Conservation (phyloP, 2,797 vertebrate genomes). For the Urosaurus nigricauda region DNA sequence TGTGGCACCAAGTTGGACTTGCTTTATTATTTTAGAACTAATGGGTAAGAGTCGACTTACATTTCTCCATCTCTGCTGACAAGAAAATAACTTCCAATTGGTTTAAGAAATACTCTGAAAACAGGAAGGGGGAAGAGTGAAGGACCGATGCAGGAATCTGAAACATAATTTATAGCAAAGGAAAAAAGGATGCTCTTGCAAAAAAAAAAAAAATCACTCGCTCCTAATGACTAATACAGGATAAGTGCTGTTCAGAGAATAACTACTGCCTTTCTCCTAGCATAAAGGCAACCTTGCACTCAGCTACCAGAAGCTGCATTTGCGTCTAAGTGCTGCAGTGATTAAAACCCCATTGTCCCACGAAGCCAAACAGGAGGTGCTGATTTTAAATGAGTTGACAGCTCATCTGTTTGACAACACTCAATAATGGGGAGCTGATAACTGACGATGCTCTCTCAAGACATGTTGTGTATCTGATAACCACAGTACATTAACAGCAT, state of each 20-base stretch:
- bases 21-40: slow-evolving; percentile 69
- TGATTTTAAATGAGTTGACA: slow-evolving; percentile 53
- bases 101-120: slow-evolving; percentile 69
- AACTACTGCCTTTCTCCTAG: slow-evolving; percentile 58
- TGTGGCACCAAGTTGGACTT: slow-evolving; percentile 52
- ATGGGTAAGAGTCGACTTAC: slow-evolving; percentile 58
- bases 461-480: slow-evolving; percentile 54
- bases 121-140: slow-evolving; percentile 58
- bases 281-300: slow-evolving; percentile 57
- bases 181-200: slow-evolving; percentile 54
- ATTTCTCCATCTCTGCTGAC: slow-evolving; percentile 66
- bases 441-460: slow-evolving; percentile 53
- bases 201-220: slow-evolving; percentile 46
- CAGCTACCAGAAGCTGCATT: slow-evolving; percentile 60
- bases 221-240: slow-evolving; percentile 59
- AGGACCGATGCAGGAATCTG: slow-evolving; percentile 62
- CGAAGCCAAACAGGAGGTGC: slow-evolving; percentile 57
- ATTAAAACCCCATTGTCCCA: slow-evolving; percentile 68
- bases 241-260: slow-evolving; percentile 65
- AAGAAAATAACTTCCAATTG: slow-evolving; percentile 70
- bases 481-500: slow-evolving; percentile 50
- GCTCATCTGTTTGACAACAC: slow-evolving; percentile 68
- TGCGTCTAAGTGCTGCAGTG: slow-evolving; percentile 50
- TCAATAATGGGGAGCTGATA: slow-evolving; percentile 48
- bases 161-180: slow-evolving; percentile 67